These are phyloP conservation scores for Coelopa frigida DNA, from an alignment of 1,140 invertebrate genomes.

Conservation along the genomic window DNA sequence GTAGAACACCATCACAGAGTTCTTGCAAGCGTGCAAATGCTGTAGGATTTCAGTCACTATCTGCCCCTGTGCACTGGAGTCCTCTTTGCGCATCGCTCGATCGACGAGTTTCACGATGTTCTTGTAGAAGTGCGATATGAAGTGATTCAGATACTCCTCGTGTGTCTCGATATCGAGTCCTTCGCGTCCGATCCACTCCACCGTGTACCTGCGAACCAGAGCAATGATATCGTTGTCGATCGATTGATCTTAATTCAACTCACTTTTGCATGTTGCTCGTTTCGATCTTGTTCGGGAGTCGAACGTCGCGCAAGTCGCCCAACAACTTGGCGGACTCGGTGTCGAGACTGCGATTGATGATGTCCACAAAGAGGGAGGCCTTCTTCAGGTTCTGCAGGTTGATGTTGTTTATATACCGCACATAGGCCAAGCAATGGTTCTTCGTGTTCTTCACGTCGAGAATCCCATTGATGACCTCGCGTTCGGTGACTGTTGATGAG, in stretches of 20 bases:
- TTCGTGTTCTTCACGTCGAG: constrained; percentile 91
- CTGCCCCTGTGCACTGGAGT: constrained; percentile 85
- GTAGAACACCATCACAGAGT: constrained; percentile 93
- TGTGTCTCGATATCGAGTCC: constrained; percentile 90
- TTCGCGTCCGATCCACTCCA: constrained; percentile 95
- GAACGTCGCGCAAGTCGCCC: constrained; percentile 80
- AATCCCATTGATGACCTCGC: constrained; percentile 94
- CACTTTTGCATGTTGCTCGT: constrained; percentile 81
- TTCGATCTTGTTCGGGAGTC: constrained; percentile 81
- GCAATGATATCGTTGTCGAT: no score
- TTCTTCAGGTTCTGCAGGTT: constrained; percentile 92
- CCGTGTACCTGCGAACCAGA: constrained; percentile 66
- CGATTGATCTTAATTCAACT: constrained; percentile 10
- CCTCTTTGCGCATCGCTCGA: constrained; percentile 90
- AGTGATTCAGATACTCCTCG: constrained; percentile 89
- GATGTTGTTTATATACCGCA: constrained; percentile 95
- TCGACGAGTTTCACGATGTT: constrained; percentile 90
- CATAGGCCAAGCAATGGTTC: constrained; percentile 93
- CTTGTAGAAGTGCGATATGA: constrained; percentile 91
- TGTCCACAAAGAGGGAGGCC: constrained; percentile 91
- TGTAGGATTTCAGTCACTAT: constrained; percentile 94
- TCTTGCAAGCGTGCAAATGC: constrained; percentile 93
- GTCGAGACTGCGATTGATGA: constrained; percentile 86
- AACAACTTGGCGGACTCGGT: constrained; percentile 87
- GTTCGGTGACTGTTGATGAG: constrained; percentile 81